phyloP scores from a whole-genome alignment of 35 echinoderm and acorn worm species.

The Acanthaster planci region DNA sequence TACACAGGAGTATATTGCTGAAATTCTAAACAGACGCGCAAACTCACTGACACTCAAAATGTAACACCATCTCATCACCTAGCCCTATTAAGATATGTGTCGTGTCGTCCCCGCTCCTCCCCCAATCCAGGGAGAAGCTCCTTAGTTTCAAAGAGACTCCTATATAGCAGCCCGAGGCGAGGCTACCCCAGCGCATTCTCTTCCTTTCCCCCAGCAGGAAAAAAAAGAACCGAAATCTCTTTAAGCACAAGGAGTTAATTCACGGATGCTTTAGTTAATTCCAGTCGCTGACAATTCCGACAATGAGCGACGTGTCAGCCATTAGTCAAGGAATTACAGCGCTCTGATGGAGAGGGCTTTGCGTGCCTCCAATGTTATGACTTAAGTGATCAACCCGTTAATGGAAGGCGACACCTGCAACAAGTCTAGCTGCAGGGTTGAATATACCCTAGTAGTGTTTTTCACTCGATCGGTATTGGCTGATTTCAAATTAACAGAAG shows the following conservation, averaged over 20 bases:
- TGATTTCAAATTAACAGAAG: not conserved
- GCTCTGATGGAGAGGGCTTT: not conserved
- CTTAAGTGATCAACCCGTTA: constrained; percentile 14
- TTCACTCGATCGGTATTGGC: not conserved
- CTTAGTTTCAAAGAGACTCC: not conserved
- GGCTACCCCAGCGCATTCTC: not conserved
- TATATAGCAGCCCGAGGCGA: not conserved
- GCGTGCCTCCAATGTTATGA: not conserved
- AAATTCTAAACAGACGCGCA: no score
- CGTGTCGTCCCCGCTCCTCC: no score
- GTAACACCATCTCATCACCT: no score
- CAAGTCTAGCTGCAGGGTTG: not conserved
- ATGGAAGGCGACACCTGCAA: not conserved
- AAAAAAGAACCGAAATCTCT: not conserved
- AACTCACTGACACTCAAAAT: no score
- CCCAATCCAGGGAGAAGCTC: no score
- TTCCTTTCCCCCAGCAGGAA: not conserved
- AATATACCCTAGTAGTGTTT: not conserved
- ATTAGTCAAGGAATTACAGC: constrained; percentile 10
- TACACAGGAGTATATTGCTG: no score
- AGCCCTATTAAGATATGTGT: no score
- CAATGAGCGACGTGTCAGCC: constrained; percentile 12
- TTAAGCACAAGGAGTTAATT: constrained; percentile 8
- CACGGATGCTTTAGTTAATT: constrained; percentile 12
- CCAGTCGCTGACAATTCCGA: not conserved